Conservation (phyloP, 1,140 invertebrate species). For the Ectropis grisescens region DNA sequence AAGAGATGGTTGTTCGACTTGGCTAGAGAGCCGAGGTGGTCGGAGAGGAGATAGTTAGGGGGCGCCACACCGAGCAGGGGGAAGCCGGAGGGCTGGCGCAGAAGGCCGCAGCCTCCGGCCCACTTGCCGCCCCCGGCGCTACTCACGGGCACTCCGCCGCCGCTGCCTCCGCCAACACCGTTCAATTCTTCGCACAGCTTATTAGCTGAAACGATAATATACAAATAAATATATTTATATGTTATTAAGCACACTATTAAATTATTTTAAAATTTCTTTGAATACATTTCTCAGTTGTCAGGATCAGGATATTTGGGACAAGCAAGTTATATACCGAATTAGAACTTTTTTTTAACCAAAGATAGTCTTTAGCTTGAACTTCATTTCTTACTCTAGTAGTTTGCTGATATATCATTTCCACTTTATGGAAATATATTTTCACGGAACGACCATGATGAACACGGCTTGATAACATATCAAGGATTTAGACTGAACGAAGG, state of each 20-base stretch:
- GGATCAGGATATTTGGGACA: too few species aligned
- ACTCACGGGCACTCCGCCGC: constrained; percentile 27
- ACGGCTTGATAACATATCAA: too few species aligned
- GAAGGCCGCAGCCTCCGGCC: constrained; percentile 53
- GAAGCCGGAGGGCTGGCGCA: constrained; percentile 58
- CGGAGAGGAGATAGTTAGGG: constrained; percentile 58
- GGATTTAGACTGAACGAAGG: too few species aligned
- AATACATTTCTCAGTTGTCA: too few species aligned
- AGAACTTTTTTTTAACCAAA: too few species aligned
- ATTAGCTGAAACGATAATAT: constrained; percentile 33
- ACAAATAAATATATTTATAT: constrained; percentile 1
- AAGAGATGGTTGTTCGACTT: constrained; percentile 67
- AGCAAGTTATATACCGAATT: too few species aligned
- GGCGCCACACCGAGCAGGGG: constrained; percentile 55
- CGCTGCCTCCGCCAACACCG: constrained; percentile 31
- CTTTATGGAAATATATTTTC: too few species aligned
- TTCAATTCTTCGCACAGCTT: constrained; percentile 56
- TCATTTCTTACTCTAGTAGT: too few species aligned
- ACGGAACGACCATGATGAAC: too few species aligned
- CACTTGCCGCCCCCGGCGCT: constrained; percentile 44
- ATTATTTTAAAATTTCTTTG: too few species aligned
- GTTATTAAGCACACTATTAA: not conserved
- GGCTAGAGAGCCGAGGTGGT: constrained; percentile 56
- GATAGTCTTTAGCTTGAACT: too few species aligned
- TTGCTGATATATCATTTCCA: too few species aligned